phyloP scores from a whole-genome alignment of 2,797 vertebrate species.

The Erpetoichthys calabaricus region DNA sequence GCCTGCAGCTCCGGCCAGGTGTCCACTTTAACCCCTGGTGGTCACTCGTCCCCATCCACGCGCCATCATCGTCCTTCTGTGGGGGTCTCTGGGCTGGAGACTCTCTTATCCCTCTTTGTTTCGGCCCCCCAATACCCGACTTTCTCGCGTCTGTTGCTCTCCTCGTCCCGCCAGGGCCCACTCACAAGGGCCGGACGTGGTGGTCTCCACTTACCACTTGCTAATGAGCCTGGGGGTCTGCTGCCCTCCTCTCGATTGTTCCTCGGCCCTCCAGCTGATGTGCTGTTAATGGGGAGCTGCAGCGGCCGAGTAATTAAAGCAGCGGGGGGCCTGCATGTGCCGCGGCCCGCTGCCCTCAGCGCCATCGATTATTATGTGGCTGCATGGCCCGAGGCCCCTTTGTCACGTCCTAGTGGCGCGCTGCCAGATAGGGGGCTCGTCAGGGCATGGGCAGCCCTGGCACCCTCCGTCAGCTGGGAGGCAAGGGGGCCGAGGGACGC shows the following conservation, averaged over 20 bases:
- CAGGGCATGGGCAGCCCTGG: conserved; percentile 9
- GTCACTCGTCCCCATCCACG: too few species aligned
- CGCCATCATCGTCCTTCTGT: too few species aligned
- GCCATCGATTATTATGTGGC: conserved; percentile 58
- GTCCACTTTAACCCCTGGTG: too few species aligned
- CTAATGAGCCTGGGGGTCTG: conserved; percentile 49
- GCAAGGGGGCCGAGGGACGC: too few species aligned
- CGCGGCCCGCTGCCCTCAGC: conserved; percentile 30
- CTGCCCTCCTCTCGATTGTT: conserved; percentile 1
- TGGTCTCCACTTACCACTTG: conserved; percentile 47
- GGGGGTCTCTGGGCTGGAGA: too few species aligned
- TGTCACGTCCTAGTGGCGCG: conserved; percentile 57
- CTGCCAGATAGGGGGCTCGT: conserved; percentile 39
- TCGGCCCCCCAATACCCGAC: too few species aligned
- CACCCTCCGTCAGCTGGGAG: too few species aligned
- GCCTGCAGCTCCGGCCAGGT: too few species aligned
- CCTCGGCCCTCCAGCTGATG: conserved; percentile 25
- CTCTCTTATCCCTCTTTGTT: too few species aligned
- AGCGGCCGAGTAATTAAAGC: conserved; percentile 66
- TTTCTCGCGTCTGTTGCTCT: too few species aligned
- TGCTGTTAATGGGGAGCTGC: conserved; percentile 50
- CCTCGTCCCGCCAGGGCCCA: too few species aligned
- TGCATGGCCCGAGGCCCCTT: conserved; percentile 61
- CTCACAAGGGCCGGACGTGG: too few species aligned
- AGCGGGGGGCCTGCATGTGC: conserved; percentile 42